Percentiles rank a stretch among this genome's conserved stretches.
Evolutionary conservation across 1,140 invertebrate genomes (phyloP).

Genomic region (Euschistus heros): DNA sequence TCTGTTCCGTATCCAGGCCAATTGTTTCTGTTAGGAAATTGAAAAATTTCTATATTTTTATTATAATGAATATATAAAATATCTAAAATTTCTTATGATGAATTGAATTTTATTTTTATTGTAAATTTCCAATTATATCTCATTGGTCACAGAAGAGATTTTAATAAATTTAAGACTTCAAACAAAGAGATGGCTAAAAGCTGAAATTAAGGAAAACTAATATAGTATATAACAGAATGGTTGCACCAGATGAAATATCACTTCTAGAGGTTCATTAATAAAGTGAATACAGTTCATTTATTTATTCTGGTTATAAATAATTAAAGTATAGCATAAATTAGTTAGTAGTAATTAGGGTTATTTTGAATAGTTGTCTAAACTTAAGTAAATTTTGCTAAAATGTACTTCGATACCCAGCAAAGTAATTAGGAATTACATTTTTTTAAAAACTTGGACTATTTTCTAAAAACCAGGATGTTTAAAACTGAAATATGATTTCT

Average conservation of each 20-base stretch:
- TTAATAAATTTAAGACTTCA: not conserved
- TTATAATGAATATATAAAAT: not conserved
- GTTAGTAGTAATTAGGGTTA: too few relatives aligned
- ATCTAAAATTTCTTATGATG: not conserved
- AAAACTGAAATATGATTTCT: not conserved
- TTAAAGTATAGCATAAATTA: too few relatives aligned
- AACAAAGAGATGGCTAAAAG: not conserved
- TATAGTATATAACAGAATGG: too few relatives aligned
- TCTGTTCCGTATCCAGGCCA: slow-evolving; percentile 10
- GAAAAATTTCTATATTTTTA: not conserved
- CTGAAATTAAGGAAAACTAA: not conserved
- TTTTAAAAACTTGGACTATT: too few relatives aligned
- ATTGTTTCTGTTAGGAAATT: not conserved
- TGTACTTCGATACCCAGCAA: too few relatives aligned
- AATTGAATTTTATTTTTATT: not conserved
- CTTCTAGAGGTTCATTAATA: too few relatives aligned
- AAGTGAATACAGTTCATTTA: too few relatives aligned
- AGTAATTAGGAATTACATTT: too few relatives aligned
- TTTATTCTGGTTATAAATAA: too few relatives aligned
- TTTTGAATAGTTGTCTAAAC: too few relatives aligned
- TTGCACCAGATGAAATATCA: too few relatives aligned
- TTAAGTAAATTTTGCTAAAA: too few relatives aligned
- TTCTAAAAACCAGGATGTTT: not conserved
- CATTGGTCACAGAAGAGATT: not conserved
- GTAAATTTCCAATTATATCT: not conserved